Base-by-base conservation (phyloP, 2,888 invertebrate genomes). In the Anticlea derivata region DNA sequence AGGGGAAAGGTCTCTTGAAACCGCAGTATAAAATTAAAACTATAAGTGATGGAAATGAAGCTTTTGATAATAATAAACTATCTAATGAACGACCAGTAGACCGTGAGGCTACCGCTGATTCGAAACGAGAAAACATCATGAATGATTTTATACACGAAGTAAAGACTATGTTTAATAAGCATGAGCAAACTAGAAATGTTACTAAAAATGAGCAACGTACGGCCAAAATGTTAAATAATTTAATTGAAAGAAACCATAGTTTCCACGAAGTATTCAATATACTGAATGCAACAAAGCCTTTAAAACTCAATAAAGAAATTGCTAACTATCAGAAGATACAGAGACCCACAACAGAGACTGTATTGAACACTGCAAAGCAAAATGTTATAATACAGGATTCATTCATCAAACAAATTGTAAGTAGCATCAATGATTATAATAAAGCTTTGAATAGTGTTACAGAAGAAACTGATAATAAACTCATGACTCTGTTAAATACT, bases 401-500 rank as follows among this genome's bases (percentile, higher is more conserved):
- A 8, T 55, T 40, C 1, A 49, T 47, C 1, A 30, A 50, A 7
- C 40, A 50, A 20, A 27, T 44, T 20, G 11, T 50, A 30, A 50
- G 67, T 48, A 37, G 61, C n/a, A 57, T 43, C 44, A 63, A 58
- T 31, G 46, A 50, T 23, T 48, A 47, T 22, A 17, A 17, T 1
- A 58, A 45, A 26, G 26, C 47, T 7, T 23, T 55, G 0, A 57
- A 56, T 37, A 58, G 58, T 27, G 35, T 54, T 6, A 68, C 67
- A 40, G 73, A 76, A 34, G 66, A 74, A 7, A 51, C 56, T 35
- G 81, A 84, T 22, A 70, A 65, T 29, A 80, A 75, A 50, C 50
- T 86, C 1, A 66, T 86, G 55, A 52, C 50, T 30, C 61, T 87
- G 41, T 62, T 86, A 23, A 73, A 85, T 45, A 77, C 66, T 49